Evolutionary conservation across 2,113 vertebrate genomes (phyloP).

Genomic region (Tetrax tetrax): DNA sequence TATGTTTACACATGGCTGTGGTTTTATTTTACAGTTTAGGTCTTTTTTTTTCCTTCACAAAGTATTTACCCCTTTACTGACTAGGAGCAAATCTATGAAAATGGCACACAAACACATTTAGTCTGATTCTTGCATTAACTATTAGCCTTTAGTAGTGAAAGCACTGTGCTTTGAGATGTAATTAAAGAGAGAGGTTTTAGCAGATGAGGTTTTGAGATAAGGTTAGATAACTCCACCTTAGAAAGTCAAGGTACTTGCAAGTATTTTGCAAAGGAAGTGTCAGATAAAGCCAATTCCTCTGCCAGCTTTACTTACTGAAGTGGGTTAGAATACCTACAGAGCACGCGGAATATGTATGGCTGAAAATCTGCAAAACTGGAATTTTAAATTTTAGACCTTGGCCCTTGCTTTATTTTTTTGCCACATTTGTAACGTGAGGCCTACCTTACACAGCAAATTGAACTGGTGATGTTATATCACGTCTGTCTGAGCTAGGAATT

Average conservation of each 20-base stretch:
- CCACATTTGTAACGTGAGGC: not conserved
- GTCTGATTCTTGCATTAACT: not conserved
- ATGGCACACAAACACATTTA: not conserved
- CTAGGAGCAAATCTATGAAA: not conserved
- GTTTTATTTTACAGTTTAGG: not conserved
- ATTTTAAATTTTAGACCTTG: not conserved
- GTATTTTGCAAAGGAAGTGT: not conserved
- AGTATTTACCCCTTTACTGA: not conserved
- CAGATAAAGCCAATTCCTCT: not conserved
- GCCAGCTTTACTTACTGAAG: not conserved
- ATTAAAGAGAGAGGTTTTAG: not conserved
- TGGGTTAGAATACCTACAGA: not conserved
- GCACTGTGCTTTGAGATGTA: not conserved
- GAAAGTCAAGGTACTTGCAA: not conserved
- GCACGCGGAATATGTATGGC: not conserved
- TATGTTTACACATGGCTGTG: not conserved
- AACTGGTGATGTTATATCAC: not conserved
- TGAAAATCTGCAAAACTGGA: not conserved
- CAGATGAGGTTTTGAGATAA: not conserved
- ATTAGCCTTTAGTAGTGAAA: not conserved
- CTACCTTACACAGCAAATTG: not conserved
- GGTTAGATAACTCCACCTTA: not conserved
- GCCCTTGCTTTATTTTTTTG: not conserved
- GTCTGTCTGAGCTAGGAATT: not conserved
- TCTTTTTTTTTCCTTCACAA: not conserved